A percentile compares a stretch with the other conserved stretches of the same genome.
Evolutionary conservation across 2,888 invertebrate species (phyloP).

Genomic region (Philaethria dido): DNA sequence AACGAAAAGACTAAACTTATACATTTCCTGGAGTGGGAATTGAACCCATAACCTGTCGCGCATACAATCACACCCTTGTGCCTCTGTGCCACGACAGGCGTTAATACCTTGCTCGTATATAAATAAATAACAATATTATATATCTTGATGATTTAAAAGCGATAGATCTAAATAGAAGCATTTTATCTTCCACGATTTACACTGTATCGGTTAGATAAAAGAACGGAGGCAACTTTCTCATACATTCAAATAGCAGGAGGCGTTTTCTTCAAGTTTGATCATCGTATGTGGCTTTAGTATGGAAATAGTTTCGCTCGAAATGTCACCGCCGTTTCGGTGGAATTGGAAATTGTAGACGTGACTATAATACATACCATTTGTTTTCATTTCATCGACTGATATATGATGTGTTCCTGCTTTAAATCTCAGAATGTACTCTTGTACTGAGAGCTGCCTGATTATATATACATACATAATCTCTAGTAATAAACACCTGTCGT

Average conservation of each 20-base stretch:
- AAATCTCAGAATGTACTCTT: slow-evolving; percentile 26
- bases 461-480: background rate
- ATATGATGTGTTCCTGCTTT: slow-evolving; percentile 24
- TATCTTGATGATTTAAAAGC: background rate
- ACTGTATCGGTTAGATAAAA: slow-evolving; percentile 3
- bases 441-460: background rate
- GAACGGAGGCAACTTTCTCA: slow-evolving; percentile 12
- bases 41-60: no score
- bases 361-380: slow-evolving; percentile 46
- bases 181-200: background rate
- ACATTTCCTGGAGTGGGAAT: no score
- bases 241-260: slow-evolving; percentile 43
- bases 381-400: slow-evolving; percentile 39
- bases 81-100: no score
- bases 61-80: no score
- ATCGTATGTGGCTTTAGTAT: slow-evolving; percentile 43
- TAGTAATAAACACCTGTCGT: no score
- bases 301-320: slow-evolving; percentile 47
- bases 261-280: slow-evolving; percentile 43
- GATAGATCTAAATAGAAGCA: background rate
- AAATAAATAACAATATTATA: no score
- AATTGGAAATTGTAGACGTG: slow-evolving; percentile 47
- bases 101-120: no score
- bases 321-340: slow-evolving; percentile 45
- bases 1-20: no score